Evolutionary conservation across 2,888 invertebrate species (phyloP).

Genomic region (Bhutanitis thaidina): DNA sequence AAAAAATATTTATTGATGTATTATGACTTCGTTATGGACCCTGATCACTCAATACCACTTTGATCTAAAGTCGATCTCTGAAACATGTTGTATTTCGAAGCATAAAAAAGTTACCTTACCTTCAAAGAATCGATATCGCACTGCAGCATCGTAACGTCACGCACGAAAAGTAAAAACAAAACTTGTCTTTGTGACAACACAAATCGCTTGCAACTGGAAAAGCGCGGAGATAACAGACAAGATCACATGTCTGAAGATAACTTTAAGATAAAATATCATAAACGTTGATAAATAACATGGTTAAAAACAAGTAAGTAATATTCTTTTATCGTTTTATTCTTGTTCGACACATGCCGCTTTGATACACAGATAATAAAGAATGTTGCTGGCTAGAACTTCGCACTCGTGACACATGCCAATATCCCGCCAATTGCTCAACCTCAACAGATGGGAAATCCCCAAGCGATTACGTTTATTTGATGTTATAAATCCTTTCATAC

Average conservation of each 20-base stretch:
- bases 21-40: no score
- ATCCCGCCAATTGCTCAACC: not conserved
- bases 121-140: constrained; percentile 49
- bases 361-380: constrained; percentile 1
- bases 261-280: constrained; percentile 14
- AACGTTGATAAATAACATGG: constrained; percentile 15
- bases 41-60: no score
- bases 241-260: constrained; percentile 30
- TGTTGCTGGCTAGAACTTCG: constrained; percentile 1
- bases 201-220: constrained; percentile 24
- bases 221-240: constrained; percentile 24
- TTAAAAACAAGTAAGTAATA: constrained; percentile 10
- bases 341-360: not conserved
- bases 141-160: constrained; percentile 44
- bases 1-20: no score
- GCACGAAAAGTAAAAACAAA: constrained; percentile 20
- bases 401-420: constrained; percentile 11
- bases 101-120: constrained; percentile 34
- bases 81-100: no score
- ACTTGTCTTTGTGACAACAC: constrained; percentile 27
- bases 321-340: constrained; percentile 3
- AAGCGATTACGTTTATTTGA: no score
- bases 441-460: not conserved
- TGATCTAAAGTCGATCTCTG: no score
- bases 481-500: no score